Conservation (phyloP, 2,888 invertebrate genomes). For the Heliconius erato region DNA sequence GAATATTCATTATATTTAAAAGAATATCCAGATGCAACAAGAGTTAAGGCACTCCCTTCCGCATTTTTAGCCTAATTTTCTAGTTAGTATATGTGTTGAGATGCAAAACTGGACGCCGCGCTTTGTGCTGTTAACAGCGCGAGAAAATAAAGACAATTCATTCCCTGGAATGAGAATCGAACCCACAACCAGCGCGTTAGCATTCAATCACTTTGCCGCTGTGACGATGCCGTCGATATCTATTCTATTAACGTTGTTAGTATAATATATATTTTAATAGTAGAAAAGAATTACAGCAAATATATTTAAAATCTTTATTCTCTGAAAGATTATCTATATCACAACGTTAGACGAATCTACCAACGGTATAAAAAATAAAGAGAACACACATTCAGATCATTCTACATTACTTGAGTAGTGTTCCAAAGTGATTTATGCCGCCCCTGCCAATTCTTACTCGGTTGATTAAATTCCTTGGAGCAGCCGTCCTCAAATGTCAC, state of each 20-base stretch:
- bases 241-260: neutral
- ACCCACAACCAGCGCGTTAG: neutral
- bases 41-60: too few species aligned
- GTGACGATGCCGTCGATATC: too few species aligned
- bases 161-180: too few species aligned
- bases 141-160: too few species aligned
- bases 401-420: slow-evolving; percentile 40
- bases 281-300: neutral
- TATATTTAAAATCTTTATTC: neutral
- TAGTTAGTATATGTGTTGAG: too few species aligned
- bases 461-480: slow-evolving; percentile 78
- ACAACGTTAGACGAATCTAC: neutral
- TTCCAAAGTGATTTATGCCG: slow-evolving; percentile 67
- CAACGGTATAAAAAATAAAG: slow-evolving; percentile 40
- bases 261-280: neutral
- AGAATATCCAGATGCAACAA: neutral
- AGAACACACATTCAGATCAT: slow-evolving; percentile 46
- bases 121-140: neutral
- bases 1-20: neutral
- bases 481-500: slow-evolving; percentile 67
- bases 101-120: too few species aligned
- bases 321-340: too few species aligned
- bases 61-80: too few species aligned
- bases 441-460: slow-evolving; percentile 73
- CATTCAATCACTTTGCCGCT: neutral